A percentile compares a stretch with the other conserved stretches of the same genome.
phyloP scores from a whole-genome alignment of 2,797 vertebrate species.

The Natrix natrix region DNA sequence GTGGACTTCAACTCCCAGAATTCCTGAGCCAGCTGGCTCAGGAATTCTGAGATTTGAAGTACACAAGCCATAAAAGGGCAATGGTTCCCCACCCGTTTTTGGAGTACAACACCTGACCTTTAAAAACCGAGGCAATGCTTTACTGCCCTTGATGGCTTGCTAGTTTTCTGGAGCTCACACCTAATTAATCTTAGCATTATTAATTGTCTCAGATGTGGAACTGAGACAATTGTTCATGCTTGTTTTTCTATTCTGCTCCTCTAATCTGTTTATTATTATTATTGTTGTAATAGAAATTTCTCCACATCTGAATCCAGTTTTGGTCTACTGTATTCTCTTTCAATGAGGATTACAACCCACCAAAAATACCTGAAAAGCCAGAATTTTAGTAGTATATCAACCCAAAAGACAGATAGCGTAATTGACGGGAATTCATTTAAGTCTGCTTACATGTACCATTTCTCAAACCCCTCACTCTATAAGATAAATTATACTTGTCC shows the following conservation, averaged over 20 bases:
- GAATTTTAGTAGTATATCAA: neutral
- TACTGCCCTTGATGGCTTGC: neutral
- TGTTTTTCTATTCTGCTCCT: neutral
- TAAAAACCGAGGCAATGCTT: neutral
- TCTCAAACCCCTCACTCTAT: neutral
- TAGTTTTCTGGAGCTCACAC: neutral
- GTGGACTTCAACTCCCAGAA: too few species aligned
- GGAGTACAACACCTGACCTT: neutral
- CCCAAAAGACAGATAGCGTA: neutral
- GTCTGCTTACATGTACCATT: neutral
- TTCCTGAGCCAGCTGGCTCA: neutral
- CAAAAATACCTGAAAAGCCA: neutral
- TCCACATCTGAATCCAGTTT: neutral
- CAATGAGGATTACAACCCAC: neutral
- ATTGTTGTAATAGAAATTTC: neutral
- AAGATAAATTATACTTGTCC: neutral
- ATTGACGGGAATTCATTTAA: neutral
- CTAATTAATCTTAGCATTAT: neutral
- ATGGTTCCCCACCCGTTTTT: neutral
- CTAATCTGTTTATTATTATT: neutral
- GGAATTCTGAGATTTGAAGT: neutral
- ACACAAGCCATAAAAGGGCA: neutral
- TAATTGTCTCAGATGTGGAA: neutral
- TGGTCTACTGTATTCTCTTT: neutral
- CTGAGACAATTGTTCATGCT: neutral